A percentile compares a stretch with the other conserved stretches of the same genome.
Conservation (phyloP, 2,113 vertebrate species). For the Tachycineta bicolor region DNA sequence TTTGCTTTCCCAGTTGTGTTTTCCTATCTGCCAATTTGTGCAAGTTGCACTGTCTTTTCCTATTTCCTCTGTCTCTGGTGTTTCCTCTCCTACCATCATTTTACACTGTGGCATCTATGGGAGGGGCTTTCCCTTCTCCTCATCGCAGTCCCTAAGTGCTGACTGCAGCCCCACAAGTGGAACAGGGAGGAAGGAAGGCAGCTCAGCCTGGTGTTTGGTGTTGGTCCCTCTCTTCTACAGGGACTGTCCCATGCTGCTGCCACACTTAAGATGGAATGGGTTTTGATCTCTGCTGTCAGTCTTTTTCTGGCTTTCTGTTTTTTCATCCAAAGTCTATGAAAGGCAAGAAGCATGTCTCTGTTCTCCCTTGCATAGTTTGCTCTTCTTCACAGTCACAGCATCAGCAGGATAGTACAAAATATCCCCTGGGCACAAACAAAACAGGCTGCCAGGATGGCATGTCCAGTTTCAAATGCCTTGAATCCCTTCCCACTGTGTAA, state of each 20-base stretch:
- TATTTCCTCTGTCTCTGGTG: conserved; percentile 72
- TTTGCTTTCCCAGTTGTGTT: conserved; percentile 63
- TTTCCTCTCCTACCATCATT: conserved; percentile 24
- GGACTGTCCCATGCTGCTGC: not conserved
- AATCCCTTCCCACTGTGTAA: not conserved
- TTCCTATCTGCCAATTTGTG: conserved; percentile 5
- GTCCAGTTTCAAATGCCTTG: not conserved
- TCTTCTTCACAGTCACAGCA: not conserved
- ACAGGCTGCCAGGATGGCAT: not conserved
- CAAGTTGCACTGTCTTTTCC: conserved; percentile 39
- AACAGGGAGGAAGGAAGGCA: not conserved
- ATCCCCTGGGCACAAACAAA: not conserved
- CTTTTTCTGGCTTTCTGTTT: not conserved
- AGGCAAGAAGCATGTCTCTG: not conserved
- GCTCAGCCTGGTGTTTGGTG: not conserved
- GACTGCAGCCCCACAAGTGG: not conserved
- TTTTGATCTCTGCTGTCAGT: not conserved
- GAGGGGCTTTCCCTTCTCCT: conserved; percentile 5
- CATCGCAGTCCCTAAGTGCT: fast-evolving
- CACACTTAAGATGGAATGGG: not conserved
- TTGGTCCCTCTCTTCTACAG: not conserved
- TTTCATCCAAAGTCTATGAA: not conserved
- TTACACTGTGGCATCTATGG: not conserved
- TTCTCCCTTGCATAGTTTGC: not conserved
- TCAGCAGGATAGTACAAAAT: not conserved